These are phyloP conservation scores for Trididemnum miniatum DNA, from an alignment of 23 tunicate species.

Conservation along the genomic window DNA sequence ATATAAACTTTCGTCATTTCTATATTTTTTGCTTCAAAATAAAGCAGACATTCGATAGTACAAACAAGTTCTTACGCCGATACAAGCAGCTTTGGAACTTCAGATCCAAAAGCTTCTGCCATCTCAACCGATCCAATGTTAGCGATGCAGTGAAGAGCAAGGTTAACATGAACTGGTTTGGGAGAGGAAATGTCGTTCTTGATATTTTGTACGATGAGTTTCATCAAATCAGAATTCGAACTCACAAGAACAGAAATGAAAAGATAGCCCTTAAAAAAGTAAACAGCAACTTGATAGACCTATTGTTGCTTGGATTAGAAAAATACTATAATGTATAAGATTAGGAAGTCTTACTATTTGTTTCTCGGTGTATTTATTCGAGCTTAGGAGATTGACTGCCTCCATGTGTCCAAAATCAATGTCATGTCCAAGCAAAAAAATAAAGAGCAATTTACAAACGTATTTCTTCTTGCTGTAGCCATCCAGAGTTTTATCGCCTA, in stretches of 20 bases:
- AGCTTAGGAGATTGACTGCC: conserved; percentile 93
- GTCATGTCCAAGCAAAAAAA: conserved; percentile 96
- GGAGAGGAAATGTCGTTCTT: conserved; percentile 91
- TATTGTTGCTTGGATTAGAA: no score
- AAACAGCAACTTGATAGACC: neutral
- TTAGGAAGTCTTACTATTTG: conserved; percentile 67
- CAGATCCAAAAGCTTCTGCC: conserved; percentile 94
- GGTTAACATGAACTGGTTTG: conserved; percentile 93
- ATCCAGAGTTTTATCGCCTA: conserved; percentile 98
- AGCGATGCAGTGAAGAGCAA: conserved; percentile 97
- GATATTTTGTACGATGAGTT: conserved; percentile 94
- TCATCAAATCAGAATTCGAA: conserved; percentile 88
- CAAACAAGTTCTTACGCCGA: conserved; percentile 76
- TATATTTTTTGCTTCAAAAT: no score
- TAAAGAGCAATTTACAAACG: conserved; percentile 96
- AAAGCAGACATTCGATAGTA: no score
- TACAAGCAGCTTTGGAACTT: conserved; percentile 84
- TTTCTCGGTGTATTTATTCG: conserved; percentile 98
- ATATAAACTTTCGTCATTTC: no score
- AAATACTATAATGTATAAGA: neutral
- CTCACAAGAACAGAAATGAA: conserved; percentile 94
- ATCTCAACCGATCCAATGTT: conserved; percentile 94
- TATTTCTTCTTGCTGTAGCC: conserved; percentile 99
- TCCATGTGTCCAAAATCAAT: conserved; percentile 99
- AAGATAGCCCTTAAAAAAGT: conserved; percentile 76